Evolutionary conservation across 2,888 invertebrate species (phyloP), one percentile per base, ranked within the genome.

Genomic region (Bimastos eiseni): DNA sequence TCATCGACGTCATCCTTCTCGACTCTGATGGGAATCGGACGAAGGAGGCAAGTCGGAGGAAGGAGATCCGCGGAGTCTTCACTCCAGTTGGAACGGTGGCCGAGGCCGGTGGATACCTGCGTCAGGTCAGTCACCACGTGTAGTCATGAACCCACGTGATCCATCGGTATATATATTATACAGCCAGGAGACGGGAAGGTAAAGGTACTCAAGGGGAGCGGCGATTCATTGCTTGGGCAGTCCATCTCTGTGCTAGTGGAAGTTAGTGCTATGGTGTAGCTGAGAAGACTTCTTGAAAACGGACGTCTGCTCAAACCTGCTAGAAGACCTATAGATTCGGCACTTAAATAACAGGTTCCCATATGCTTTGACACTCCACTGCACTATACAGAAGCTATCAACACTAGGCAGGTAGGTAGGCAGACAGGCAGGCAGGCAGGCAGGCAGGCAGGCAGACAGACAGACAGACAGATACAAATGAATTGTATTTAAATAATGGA

Each of bases 81-180:
- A 86, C 86, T 86, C 86, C 86, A 24, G 36, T 86, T 37, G 86
- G 86, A 86, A 86, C 86, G 17, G 86, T 86, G 34, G 86, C 86
- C 11, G 86, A 86, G 37, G 86, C 86, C 34, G 86, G 21, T 24
- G 86, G 86, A 86, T 86, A 86, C 34, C 86, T 86, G 86, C 86
- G 86, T 0, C 86, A 86, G 86, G 86, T 86, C 19, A 86, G 86
- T 36, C 34, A 24, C 2, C n/a, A n/a, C n/a, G n/a, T 70, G n/a
- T n/a, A 70, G 30, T 11, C 30, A 70, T 70, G 0, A 11, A 17
- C 70, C 30, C 70, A n/a, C n/a, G 70, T 70, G 70, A 70, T 70
- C 6, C n/a, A n/a, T 8, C 5, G n/a, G 8, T 8, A n/a, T 8
- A 8, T n/a, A n/a, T 30, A 30, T 70, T n/a, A 70, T 30, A 30